Base-by-base conservation (phyloP, 2,113 vertebrate genomes). In the Gasterosteus nipponicus region DNA sequence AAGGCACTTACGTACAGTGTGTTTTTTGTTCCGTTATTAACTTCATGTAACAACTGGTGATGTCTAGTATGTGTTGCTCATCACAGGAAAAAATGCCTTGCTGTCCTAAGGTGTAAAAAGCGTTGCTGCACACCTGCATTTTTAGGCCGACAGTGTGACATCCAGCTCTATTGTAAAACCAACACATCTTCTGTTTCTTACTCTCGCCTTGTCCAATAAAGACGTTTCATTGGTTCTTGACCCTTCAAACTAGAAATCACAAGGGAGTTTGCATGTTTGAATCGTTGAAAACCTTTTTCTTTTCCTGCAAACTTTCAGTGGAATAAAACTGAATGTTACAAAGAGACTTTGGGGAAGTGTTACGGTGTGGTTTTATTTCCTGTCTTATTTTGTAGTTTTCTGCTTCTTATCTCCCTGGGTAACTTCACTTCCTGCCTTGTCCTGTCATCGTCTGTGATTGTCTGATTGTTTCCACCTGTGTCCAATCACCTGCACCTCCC, bases 11-110 rank as follows among this genome's bases (percentile, higher is more conserved):
- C 9, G 8, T 16, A 18, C 3, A 57, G 33, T 64, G 29, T 65
- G 29, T 14, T 33, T 46, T 7, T 7, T n/a, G 31, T 19, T 67
- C 8, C 2, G 19, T 49, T 19, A n/a, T 64, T 6, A 18, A 16
- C 26, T 64, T 22, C 29, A 66, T 15, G 63, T n/a, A 66, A 38
- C 46, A 38, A 33, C 65, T 26, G 33, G 54, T 57, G 53, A 56
- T 56, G 26, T 12, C 2, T 4, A 22, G 63, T 9, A 22, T 14
- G 18, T 9, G 9, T 14, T 35, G 31, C 31, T 51, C 33, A 2
- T 35, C 39, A 42, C 11, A n/a, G 33, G 10, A 60, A 11, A 60
- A n/a, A 38, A 3, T 12, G 31, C 33, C 33, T 8, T 16, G 0
- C 15, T 35, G 56, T 35, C 16, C 18, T 8, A 33, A 31, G 31